Base-by-base conservation (phyloP, 2,797 vertebrate species). In the Heliangelus exortis region DNA sequence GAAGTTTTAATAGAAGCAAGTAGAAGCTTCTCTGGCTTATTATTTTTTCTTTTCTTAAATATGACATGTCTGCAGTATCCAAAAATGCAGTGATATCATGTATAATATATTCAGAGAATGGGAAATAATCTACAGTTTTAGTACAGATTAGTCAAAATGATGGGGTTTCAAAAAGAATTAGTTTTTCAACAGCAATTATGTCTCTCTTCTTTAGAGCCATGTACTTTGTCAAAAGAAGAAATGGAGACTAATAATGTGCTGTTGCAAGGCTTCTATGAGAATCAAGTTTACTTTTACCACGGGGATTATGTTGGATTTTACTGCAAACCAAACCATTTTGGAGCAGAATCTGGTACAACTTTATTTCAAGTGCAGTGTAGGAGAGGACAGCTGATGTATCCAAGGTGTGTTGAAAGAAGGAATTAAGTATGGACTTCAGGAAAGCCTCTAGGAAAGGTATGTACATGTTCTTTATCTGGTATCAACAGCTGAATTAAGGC, bases 251-350 rank as follows among this genome's bases (percentile, higher is more conserved):
- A 98, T 50, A 96, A 98, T 17, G 83, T 98, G 73, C 65, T 89
- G 26, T 87, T 98, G 61, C 97, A 97, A 92, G 96, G 94, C 69
- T 86, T 84, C 90, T 98, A 97, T 92, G 93, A 97, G 50, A 80
- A 97, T 22, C 96, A 97, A 68, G 87, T 96, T 57, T 84, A 97
- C 75, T 97, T 98, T 87, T 94, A 98, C 34, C 98, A 98, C 2
- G 97, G 98, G 17, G 98, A 98, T 48, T 98, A 98, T 71, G 51
- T 98, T 84, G 97, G 97, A 31, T 98, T 98, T 96, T 79, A 97
- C 43, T 98, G 98, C 68, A 97, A 76, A 79, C 23, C 89, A 45
- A 95, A 96, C 21, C 92, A 96, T 67, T 93, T 93, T 17, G 74
- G 84, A 68, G 45, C 15, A 50, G 90, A 89, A 50, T 91, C 95